These are phyloP conservation scores for Microchrysa polita DNA, from an alignment of 2,888 invertebrate genomes.

Conservation along the genomic window DNA sequence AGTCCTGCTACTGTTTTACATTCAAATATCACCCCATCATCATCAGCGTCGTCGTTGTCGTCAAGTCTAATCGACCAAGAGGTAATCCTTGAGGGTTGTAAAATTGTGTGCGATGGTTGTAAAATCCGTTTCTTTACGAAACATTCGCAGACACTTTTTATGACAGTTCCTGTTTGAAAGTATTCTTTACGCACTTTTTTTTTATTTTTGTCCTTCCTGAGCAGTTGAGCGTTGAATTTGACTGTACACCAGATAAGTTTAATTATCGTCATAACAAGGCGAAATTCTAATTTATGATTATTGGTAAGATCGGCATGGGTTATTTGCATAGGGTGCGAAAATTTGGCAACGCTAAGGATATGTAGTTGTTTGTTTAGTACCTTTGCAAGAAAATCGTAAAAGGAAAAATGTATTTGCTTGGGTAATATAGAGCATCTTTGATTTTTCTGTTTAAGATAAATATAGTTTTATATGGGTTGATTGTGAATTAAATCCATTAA, in stretches of 20 bases:
- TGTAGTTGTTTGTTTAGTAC: no score
- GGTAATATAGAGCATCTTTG: no score
- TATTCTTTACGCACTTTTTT: slow-evolving; percentile 31
- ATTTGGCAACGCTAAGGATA: not conserved
- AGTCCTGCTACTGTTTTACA: slow-evolving; percentile 47
- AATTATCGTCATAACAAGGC: slow-evolving; percentile 48
- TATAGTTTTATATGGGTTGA: no score
- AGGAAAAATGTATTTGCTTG: no score
- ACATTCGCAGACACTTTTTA: slow-evolving; percentile 37
- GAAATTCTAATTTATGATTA: slow-evolving; percentile 48
- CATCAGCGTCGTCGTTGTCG: no score
- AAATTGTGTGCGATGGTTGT: slow-evolving; percentile 37
- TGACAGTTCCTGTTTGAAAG: slow-evolving; percentile 23
- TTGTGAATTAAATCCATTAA: no score
- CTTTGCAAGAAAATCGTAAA: no score
- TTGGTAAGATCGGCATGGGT: slow-evolving; percentile 37
- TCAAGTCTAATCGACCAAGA: slow-evolving; percentile 49
- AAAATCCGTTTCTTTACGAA: slow-evolving; percentile 26
- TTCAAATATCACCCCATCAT: slow-evolving; percentile 47
- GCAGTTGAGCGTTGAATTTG: slow-evolving; percentile 27
- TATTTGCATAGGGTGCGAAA: slow-evolving; percentile 20
- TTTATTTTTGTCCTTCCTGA: slow-evolving; percentile 28
- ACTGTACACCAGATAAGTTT: slow-evolving; percentile 45
- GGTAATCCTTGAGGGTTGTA: slow-evolving; percentile 48
- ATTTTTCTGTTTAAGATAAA: no score